Percentiles rank a stretch among this genome's conserved stretches.
These are phyloP conservation scores for Cryptotermes secundus DNA, from an alignment of 1,140 invertebrate genomes.

Conservation along the genomic window DNA sequence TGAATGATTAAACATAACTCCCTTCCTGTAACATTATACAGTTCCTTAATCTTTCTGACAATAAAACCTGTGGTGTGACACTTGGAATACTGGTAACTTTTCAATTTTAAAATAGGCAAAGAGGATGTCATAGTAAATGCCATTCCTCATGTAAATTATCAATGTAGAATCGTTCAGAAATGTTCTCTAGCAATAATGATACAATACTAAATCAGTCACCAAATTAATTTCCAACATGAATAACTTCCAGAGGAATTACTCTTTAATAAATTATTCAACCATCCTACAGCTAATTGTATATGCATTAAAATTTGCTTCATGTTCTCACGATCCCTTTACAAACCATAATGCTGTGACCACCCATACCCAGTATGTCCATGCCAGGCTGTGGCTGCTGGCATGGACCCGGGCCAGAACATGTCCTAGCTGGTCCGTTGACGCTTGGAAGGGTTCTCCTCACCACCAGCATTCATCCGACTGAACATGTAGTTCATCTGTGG, in stretches of 20 bases:
- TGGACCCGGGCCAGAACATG: constrained; percentile 44
- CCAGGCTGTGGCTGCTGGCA: constrained; percentile 19
- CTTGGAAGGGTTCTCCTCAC: constrained; percentile 54
- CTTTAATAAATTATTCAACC: background rate
- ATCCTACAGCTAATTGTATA: background rate
- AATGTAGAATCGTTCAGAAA: too few relatives aligned
- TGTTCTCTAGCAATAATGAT: too few relatives aligned
- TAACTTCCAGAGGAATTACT: background rate
- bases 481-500: constrained; percentile 83
- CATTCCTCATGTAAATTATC: too few relatives aligned
- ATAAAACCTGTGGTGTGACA: too few relatives aligned
- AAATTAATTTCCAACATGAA: background rate
- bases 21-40: too few relatives aligned
- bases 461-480: constrained; percentile 46
- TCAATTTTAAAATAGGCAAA: too few relatives aligned
- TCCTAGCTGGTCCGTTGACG: constrained; percentile 64
- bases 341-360: constrained; percentile 32
- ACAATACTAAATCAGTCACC: background rate
- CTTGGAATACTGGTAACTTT: too few relatives aligned
- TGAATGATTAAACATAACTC: too few relatives aligned
- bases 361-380: constrained; percentile 28
- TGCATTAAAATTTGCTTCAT: constrained; percentile 3
- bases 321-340: background rate
- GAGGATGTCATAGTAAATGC: too few relatives aligned
- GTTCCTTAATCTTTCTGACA: too few relatives aligned